These are phyloP conservation scores for Pocillopora verrucosa DNA, from an alignment of 64 coral and sea anemone species.

Conservation along the genomic window DNA sequence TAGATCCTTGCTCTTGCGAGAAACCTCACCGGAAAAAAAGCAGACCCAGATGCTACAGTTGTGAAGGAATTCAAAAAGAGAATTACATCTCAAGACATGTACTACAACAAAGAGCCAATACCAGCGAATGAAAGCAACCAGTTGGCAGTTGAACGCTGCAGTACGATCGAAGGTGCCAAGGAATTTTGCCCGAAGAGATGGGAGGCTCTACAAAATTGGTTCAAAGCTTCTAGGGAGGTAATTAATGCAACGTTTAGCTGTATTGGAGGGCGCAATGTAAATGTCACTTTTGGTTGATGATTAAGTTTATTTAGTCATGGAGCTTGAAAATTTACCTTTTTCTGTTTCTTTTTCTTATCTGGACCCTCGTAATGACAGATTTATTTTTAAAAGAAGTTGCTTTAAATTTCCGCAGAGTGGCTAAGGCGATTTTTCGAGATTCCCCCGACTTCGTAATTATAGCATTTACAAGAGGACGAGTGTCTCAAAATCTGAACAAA, in stretches of 20 bases:
- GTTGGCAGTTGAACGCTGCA: slow-evolving; percentile 13
- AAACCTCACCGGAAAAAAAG: slow-evolving; percentile 25
- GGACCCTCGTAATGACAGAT: no score
- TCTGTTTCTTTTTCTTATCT: no score
- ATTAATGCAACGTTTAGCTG: neutral
- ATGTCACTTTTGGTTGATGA: no score
- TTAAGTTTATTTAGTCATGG: no score
- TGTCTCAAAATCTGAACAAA: no score
- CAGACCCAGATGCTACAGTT: slow-evolving; percentile 9
- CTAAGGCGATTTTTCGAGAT: no score
- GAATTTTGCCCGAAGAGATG: slow-evolving; percentile 57
- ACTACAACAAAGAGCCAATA: slow-evolving; percentile 50
- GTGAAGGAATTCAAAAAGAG: slow-evolving; percentile 37
- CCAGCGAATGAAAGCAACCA: slow-evolving; percentile 35
- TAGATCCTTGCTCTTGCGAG: slow-evolving; percentile 36
- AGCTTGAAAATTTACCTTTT: no score
- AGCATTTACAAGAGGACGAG: no score
- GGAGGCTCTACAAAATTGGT: slow-evolving; percentile 60
- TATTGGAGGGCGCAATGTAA: no score
- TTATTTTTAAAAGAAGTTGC: no score
- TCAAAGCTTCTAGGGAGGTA: slow-evolving; percentile 54
- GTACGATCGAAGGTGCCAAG: slow-evolving; percentile 31
- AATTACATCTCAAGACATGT: slow-evolving; percentile 51
- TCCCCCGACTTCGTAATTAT: no score
- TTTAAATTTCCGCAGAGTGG: no score